A percentile compares a stretch with the other conserved stretches of the same genome.
phyloP scores from a whole-genome alignment of 2,888 invertebrate species.

The Drosophila picticornis region DNA sequence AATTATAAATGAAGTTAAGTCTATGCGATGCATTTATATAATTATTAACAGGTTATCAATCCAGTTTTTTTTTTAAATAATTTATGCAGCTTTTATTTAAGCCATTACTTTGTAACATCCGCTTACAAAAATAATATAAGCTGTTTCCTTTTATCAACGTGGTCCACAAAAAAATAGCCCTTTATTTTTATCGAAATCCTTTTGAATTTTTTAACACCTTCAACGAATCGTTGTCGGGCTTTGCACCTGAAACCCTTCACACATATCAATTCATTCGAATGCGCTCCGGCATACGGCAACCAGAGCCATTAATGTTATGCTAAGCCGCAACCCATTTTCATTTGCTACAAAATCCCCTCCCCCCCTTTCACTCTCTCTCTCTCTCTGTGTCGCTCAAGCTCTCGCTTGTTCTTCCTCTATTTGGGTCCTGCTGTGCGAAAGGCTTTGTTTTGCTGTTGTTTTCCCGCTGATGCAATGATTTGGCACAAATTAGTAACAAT shows the following conservation, averaged over 20 bases:
- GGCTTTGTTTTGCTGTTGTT: conserved; percentile 18
- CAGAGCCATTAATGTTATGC: conserved; percentile 48
- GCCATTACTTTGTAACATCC: conserved; percentile 17
- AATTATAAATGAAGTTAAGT: conserved; percentile 7
- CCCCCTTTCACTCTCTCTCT: not conserved
- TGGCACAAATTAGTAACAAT: conserved; percentile 69
- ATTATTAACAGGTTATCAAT: not conserved
- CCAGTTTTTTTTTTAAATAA: not conserved
- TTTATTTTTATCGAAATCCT: conserved; percentile 24
- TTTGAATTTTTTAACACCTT: conserved; percentile 36
- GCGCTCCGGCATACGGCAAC: conserved; percentile 12
- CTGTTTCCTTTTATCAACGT: conserved; percentile 12
- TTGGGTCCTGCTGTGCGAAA: conserved; percentile 8
- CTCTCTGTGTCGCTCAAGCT: not conserved
- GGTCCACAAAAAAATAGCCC: not conserved
- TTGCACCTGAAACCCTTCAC: conserved; percentile 30
- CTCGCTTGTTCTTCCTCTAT: not conserved
- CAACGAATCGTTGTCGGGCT: conserved; percentile 19
- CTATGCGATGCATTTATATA: not conserved
- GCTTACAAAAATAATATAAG: conserved; percentile 23
- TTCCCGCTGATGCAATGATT: conserved; percentile 52
- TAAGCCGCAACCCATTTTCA: conserved; percentile 57
- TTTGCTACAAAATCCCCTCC: conserved; percentile 15
- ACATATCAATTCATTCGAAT: conserved; percentile 47
- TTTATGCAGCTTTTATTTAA: conserved; percentile 8